Percentiles rank a stretch among this genome's conserved stretches.
Evolutionary conservation across 2,797 vertebrate genomes (phyloP).

Genomic region (Esox lucius): DNA sequence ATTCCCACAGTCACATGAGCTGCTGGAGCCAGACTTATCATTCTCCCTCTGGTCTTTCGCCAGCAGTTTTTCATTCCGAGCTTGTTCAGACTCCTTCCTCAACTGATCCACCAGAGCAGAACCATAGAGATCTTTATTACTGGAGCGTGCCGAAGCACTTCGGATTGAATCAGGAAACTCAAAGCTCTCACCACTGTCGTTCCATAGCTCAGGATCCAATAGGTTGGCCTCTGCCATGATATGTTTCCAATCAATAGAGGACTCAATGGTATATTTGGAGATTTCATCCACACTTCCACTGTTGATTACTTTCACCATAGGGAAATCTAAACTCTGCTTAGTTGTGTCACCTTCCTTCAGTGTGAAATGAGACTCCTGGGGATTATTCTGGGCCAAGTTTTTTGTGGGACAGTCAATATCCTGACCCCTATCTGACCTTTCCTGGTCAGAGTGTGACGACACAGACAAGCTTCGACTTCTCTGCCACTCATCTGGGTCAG

Average conservation of each 20-base stretch:
- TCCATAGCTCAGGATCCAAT: slow-evolving; percentile 54
- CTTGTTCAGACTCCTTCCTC: background rate
- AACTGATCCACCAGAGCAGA: slow-evolving; percentile 27
- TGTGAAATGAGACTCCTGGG: slow-evolving; percentile 20
- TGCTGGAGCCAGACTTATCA: slow-evolving; percentile 32
- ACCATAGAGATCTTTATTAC: slow-evolving; percentile 32
- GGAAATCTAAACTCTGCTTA: slow-evolving; percentile 52
- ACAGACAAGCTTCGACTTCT: slow-evolving; percentile 44
- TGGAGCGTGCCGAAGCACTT: slow-evolving; percentile 57
- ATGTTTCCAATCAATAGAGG: slow-evolving; percentile 55
- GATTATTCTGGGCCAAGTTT: background rate
- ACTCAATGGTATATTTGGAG: slow-evolving; percentile 48
- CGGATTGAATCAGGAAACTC: slow-evolving; percentile 71
- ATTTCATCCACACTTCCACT: slow-evolving; percentile 13
- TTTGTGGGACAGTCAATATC: background rate
- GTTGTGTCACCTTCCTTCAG: slow-evolving; percentile 32
- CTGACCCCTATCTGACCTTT: background rate
- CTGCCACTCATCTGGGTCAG: slow-evolving; percentile 26
- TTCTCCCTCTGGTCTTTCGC: background rate
- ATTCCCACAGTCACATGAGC: slow-evolving; percentile 56
- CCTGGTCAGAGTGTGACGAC: slow-evolving; percentile 53
- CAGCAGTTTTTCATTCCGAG: background rate
- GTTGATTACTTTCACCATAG: slow-evolving; percentile 25
- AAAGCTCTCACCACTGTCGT: slow-evolving; percentile 74
- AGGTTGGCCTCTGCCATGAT: slow-evolving; percentile 20